Evolutionary conservation across 2,888 invertebrate species (phyloP).

Genomic region (Tenthredo mesomela): DNA sequence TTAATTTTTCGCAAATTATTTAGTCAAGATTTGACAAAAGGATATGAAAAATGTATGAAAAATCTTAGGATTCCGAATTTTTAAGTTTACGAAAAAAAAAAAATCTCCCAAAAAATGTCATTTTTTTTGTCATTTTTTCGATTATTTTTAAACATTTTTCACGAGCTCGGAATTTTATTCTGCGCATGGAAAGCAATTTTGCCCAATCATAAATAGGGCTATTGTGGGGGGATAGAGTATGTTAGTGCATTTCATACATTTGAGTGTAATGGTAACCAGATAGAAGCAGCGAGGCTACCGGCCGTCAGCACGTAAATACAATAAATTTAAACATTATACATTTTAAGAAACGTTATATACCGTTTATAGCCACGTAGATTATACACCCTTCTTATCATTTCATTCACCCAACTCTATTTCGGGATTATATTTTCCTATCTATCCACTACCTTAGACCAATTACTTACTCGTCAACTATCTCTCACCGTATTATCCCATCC

Average conservation of each 20-base stretch:
- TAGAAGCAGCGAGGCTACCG: slow-evolving; percentile 76
- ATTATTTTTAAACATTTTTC: slow-evolving; percentile 45
- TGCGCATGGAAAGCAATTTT: slow-evolving; percentile 79
- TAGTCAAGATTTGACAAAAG: slow-evolving; percentile 7
- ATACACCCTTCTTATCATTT: not conserved
- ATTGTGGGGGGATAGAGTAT: slow-evolving; percentile 77
- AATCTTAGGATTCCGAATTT: not conserved
- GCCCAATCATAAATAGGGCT: slow-evolving; percentile 78
- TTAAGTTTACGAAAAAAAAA: not conserved
- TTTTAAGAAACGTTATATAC: slow-evolving; percentile 40
- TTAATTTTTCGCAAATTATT: slow-evolving; percentile 74
- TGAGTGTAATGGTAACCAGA: slow-evolving; percentile 78
- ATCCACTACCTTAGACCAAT: not conserved
- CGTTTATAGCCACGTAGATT: not conserved
- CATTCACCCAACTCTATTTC: not conserved
- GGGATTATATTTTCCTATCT: not conserved
- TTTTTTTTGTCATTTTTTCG: slow-evolving; percentile 33
- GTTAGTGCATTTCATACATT: slow-evolving; percentile 77
- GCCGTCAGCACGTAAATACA: slow-evolving; percentile 75
- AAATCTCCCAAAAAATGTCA: slow-evolving; percentile 6
- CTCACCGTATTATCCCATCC: slow-evolving; percentile 43
- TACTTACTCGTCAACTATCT: slow-evolving; percentile 43
- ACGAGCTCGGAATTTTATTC: slow-evolving; percentile 75
- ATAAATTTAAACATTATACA: slow-evolving; percentile 61
- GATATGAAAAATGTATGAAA: not conserved